Evolutionary conservation across 2,888 invertebrate genomes (phyloP).

Genomic region (Argynnis bischoffii): DNA sequence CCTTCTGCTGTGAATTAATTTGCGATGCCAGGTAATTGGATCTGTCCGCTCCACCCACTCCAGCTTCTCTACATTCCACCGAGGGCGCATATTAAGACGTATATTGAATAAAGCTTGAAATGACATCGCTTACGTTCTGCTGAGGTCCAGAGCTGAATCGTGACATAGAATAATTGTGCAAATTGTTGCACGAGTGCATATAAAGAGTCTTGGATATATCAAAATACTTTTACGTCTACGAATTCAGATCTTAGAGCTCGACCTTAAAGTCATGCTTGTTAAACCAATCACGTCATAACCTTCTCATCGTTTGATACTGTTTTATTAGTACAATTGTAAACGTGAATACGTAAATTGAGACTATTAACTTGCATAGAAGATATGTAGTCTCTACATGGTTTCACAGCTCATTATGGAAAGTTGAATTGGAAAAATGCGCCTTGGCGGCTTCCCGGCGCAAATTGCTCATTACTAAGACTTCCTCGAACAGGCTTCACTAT

Average conservation of each 20-base stretch:
- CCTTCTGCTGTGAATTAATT: constrained; percentile 68
- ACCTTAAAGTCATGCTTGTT: neutral
- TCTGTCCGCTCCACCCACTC: constrained; percentile 62
- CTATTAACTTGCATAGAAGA: constrained; percentile 72
- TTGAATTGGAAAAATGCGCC: constrained; percentile 47
- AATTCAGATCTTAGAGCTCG: neutral
- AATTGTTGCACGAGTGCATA: neutral
- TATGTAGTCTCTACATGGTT: constrained; percentile 59
- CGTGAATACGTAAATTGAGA: constrained; percentile 66
- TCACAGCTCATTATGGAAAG: constrained; percentile 72
- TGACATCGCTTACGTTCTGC: constrained; percentile 10
- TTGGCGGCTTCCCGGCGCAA: constrained; percentile 51
- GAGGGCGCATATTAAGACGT: constrained; percentile 37
- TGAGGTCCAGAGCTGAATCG: neutral
- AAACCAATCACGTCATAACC: neutral
- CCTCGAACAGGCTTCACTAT: constrained; percentile 55
- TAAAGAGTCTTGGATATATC: neutral
- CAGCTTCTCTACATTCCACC: constrained; percentile 44
- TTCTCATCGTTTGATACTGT: neutral
- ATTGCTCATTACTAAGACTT: constrained; percentile 66
- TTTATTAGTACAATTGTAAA: constrained; percentile 1
- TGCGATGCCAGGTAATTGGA: constrained; percentile 70
- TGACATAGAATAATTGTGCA: constrained; percentile 5
- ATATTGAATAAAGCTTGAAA: constrained; percentile 9
- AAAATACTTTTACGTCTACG: neutral